Percentiles rank a stretch among this genome's conserved stretches.
Evolutionary conservation across 2,888 invertebrate genomes (phyloP).

Genomic region (Holacanthella duospinosa): DNA sequence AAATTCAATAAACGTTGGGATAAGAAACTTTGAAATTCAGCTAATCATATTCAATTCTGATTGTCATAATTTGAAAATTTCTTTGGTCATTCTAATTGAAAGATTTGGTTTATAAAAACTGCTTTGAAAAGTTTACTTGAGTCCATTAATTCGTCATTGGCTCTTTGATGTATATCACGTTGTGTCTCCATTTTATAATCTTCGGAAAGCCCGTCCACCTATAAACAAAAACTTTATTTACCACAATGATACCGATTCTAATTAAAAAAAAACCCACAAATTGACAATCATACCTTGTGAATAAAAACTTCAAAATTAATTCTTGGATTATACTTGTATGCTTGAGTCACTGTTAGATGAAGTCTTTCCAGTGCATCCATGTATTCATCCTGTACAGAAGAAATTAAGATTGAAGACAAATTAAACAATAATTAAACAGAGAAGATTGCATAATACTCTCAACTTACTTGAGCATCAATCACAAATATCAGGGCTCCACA

Average conservation of each 20-base stretch:
- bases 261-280: slow-evolving; percentile 12
- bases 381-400: slow-evolving; percentile 87
- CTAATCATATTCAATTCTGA: neutral
- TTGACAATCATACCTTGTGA: slow-evolving; percentile 34
- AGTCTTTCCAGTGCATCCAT: slow-evolving; percentile 88
- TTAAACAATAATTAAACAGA: neutral
- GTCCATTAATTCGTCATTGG: slow-evolving; percentile 86
- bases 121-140: too few species aligned
- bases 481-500: slow-evolving; percentile 98
- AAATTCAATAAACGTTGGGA: slow-evolving; percentile 5
- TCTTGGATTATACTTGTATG: slow-evolving; percentile 86
- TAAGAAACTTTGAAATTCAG: neutral
- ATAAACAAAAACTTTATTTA: slow-evolving; percentile 8
- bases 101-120: slow-evolving; percentile 44
- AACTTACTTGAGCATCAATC: slow-evolving; percentile 80
- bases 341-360: slow-evolving; percentile 84
- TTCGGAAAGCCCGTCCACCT: slow-evolving; percentile 97
- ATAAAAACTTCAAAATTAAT: slow-evolving; percentile 81
- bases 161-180: slow-evolving; percentile 92
- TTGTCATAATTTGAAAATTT: neutral
- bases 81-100: neutral
- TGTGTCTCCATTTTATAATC: slow-evolving; percentile 99
- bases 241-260: neutral
- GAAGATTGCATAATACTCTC: neutral
- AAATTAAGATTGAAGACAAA: neutral